These are phyloP conservation scores for Formica exsecta DNA, from an alignment of 1,140 invertebrate species.

Conservation along the genomic window DNA sequence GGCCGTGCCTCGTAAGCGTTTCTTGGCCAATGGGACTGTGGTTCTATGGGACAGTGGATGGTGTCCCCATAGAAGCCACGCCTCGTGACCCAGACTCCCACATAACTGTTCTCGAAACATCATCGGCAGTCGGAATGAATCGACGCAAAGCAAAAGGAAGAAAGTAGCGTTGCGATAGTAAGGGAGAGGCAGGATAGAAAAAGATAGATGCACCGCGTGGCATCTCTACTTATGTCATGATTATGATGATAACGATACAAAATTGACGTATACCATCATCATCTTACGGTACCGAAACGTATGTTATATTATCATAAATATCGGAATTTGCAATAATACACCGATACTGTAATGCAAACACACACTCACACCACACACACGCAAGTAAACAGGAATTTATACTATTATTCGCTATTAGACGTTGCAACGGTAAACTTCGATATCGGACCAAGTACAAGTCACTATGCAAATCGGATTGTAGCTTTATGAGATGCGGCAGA, in stretches of 20 bases:
- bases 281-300: conserved; percentile 22
- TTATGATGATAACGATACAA: conserved; percentile 50
- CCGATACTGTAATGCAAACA: conserved; percentile 33
- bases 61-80: conserved; percentile 84
- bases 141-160: conserved; percentile 72
- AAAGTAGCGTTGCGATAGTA: conserved; percentile 74
- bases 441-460: conserved; percentile 29
- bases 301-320: conserved; percentile 52
- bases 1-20: conserved; percentile 82
- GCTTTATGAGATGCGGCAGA: conserved; percentile 19
- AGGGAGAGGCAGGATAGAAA: conserved; percentile 47
- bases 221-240: conserved; percentile 24
- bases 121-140: conserved; percentile 82
- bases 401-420: conserved; percentile 40
- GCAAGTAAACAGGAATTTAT: conserved; percentile 40
- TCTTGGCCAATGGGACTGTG: conserved; percentile 86
- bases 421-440: conserved; percentile 52
- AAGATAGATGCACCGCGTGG: conserved; percentile 38
- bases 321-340: conserved; percentile 46
- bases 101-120: conserved; percentile 85
- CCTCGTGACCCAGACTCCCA: conserved; percentile 86
- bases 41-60: conserved; percentile 85
- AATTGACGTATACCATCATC: conserved; percentile 40
- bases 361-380: too few relatives aligned
- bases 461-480: conserved; percentile 32